Conservation (phyloP, 2,113 vertebrate species). For the Pseudopodoces humilis region DNA sequence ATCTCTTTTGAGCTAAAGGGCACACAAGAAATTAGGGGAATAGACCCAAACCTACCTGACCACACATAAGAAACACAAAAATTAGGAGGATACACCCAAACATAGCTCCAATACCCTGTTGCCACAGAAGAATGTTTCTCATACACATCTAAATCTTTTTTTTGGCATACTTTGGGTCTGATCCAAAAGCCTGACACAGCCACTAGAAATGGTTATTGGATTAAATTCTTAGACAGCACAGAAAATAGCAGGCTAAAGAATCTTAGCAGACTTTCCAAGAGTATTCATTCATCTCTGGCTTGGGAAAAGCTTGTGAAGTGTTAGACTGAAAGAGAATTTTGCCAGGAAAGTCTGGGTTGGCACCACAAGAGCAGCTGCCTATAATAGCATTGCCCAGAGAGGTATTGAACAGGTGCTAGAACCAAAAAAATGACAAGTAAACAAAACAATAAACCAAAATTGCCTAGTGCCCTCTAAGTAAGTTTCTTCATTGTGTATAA, state of each 20-base stretch:
- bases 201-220: constrained; percentile 51
- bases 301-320: constrained; percentile 17
- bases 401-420: background rate
- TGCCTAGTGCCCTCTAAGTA: background rate
- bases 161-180: background rate
- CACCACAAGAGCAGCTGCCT: constrained; percentile 9
- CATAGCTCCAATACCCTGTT: background rate
- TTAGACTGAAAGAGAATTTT: constrained; percentile 32
- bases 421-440: background rate
- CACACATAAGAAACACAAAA: background rate
- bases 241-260: constrained; percentile 49
- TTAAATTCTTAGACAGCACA: constrained; percentile 59
- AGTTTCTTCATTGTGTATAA: background rate
- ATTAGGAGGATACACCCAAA: background rate
- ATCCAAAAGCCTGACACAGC: constrained; percentile 48
- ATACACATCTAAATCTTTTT: background rate
- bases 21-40: background rate
- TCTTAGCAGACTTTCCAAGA: constrained; percentile 51
- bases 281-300: constrained; percentile 31
- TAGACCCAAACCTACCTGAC: background rate
- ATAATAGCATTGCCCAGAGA: background rate
- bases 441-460: background rate
- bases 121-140: background rate
- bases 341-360: constrained; percentile 16
- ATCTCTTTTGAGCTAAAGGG: background rate